Evolutionary conservation across 1,140 invertebrate genomes (phyloP), one percentile per base, ranked within the genome.

Genomic region (Branchinecta lindahli): DNA sequence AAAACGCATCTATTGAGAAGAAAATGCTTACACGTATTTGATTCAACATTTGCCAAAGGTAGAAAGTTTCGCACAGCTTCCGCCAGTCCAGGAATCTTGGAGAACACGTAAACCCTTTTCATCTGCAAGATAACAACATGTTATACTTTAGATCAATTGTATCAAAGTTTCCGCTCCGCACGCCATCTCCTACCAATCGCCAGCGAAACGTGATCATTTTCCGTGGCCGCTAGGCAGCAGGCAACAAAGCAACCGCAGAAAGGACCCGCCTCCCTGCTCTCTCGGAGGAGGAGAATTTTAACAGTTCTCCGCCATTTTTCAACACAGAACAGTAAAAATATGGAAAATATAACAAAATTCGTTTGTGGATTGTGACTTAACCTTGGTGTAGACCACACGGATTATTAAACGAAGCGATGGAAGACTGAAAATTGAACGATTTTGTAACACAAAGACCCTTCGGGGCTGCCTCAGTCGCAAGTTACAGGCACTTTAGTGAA

Each of bases 361-460:
- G 12, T 61, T 61, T 61, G 52, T 61, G 52, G 18, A 15, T 61
- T 15, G 12, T 61, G 18, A 61, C 12, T 20, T 61, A 61, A 61
- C 12, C 18, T 12, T 12, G 12, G 12, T 12, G 12, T 20, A 61
- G 18, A 61, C 18, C 12, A 61, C 12, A 20, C 52, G 18, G 12
- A 61, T 61, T 61, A 15, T 61, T 15, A 3, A 6, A 4, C 18
- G 12, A 61, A 20, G 6, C 2, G 12, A 61, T 61, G 52, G 18
- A 61, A 61, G 52, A 61, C 12, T 61, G 52, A 61, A 12, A 15
- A 15, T 12, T 61, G 52, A 61, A 61, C 52, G 33, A 61, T 61
- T 15, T 15, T 83, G 82, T 82, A 83, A 82, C 81, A 82, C 81
- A 79, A 80, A 82, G 81, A 83, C 83, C 83, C 80, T 80, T 81